Base-by-base conservation (phyloP, 2,113 vertebrate species). In the Anolis carolinensis region DNA sequence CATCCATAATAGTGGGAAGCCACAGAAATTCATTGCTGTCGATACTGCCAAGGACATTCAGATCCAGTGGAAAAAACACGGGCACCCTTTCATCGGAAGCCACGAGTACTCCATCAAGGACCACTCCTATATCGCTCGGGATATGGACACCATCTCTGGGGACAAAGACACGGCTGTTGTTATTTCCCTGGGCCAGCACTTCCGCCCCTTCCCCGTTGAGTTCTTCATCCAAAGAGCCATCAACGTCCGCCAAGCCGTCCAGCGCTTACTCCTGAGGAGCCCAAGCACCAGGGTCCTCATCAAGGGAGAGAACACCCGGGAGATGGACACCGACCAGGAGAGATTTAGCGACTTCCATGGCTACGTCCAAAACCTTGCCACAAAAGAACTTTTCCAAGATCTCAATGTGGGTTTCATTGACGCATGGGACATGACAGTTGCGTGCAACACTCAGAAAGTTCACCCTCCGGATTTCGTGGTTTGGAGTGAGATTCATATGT, bases 371-470 rank as follows among this genome's bases (percentile, higher is more conserved):
- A 90, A 93, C 85, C 76, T 91, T 75, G 83, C 87, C 10, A 27
- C 84, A 25, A 89, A 59, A 30, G 87, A 90, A 7, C 62, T 94
- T 86, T 92, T 92, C 62, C 25, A 16, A 50, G 81, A 52, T 67
- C 81, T 94, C 8, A 87, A n/a, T 1, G 68, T 89, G 77, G 81
- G 78, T 20, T 76, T 94, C 50, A 89, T 85, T 63, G 89, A 93
- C 75, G 88, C 86, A 14, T 92, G 89, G 92, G 94, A 93, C 65
- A 92, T 88, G 92, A 86, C 84, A 13, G 21, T 82, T 52, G 90
- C 92, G 4, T 91, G 79, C 62, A 2, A 2, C 39, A 82, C 39
- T 6, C 34, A 80, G 10, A 10, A 27, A 0, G 27, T 34, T 14
- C 92, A 92, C 48, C 89, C 87, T 30, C 55, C 87, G 5, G n/a